Evolutionary conservation across 2,797 vertebrate species (phyloP).

Genomic region (Cynodonichthys magdalenae): DNA sequence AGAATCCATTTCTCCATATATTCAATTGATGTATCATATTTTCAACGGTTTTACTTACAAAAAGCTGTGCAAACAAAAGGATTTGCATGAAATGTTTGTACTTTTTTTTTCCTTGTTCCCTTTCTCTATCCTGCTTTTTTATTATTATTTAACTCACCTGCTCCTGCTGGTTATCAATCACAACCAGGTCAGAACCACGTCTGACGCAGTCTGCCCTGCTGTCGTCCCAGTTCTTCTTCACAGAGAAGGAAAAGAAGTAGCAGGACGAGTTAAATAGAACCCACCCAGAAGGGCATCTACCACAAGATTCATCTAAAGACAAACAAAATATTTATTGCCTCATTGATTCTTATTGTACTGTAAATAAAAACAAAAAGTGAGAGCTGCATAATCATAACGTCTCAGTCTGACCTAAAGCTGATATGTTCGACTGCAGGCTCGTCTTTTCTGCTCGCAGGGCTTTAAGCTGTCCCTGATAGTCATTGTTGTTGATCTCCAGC

Average conservation of each 20-base stretch:
- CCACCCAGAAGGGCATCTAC: slow-evolving; percentile 53
- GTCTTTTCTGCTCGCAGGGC: slow-evolving; percentile 29
- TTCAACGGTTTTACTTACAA: slow-evolving; percentile 18
- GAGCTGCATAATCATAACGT: too few relatives aligned
- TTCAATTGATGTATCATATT: accelerated
- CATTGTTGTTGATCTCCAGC: slow-evolving; percentile 25
- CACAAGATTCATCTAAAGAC: slow-evolving; percentile 52
- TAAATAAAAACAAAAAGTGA: background rate
- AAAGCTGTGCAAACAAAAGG: slow-evolving; percentile 24
- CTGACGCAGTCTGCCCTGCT: slow-evolving; percentile 51
- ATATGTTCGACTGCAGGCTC: slow-evolving; percentile 26
- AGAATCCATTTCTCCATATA: slow-evolving; percentile 2
- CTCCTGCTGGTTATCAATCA: slow-evolving; percentile 50
- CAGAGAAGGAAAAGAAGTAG: slow-evolving; percentile 58
- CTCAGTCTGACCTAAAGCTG: slow-evolving; percentile 40
- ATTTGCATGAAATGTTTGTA: background rate
- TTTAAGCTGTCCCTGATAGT: slow-evolving; percentile 23
- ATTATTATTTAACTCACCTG: slow-evolving; percentile 46
- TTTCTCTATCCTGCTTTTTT: background rate
- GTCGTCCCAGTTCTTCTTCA: slow-evolving; percentile 35
- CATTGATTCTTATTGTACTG: background rate
- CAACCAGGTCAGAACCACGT: slow-evolving; percentile 45
- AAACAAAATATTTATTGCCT: slow-evolving; percentile 13
- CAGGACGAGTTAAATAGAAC: slow-evolving; percentile 49
- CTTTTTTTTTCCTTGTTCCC: too few relatives aligned